Conservation (phyloP, 1,140 invertebrate genomes). For the Trichonephila clavata region DNA sequence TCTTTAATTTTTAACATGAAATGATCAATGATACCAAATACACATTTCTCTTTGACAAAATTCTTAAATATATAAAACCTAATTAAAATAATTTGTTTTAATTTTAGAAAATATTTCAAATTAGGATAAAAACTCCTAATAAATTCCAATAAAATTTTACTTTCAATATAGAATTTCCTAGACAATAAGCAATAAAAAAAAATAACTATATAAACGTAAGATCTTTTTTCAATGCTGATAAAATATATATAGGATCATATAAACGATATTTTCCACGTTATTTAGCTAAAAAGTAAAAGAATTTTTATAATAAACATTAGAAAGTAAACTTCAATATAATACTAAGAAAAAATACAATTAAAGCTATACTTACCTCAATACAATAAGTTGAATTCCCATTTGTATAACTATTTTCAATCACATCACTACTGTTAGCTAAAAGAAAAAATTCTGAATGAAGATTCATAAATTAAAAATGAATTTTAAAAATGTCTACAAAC, state of each 20-base stretch:
- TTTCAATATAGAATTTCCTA: too few species aligned
- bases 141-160: too few species aligned
- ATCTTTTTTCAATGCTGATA: background rate
- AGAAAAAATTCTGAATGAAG: background rate
- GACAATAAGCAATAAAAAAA: too few species aligned
- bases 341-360: background rate
- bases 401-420: conserved; percentile 16
- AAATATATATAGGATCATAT: background rate
- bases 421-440: conserved; percentile 48
- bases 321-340: background rate
- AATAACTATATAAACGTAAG: background rate
- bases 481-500: background rate
- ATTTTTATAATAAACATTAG: background rate
- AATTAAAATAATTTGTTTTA: too few species aligned
- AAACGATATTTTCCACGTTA: background rate
- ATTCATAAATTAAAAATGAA: background rate
- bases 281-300: background rate
- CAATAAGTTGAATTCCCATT: background rate
- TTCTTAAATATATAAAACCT: too few species aligned
- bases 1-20: too few species aligned
- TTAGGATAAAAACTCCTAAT: too few species aligned
- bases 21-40: too few species aligned
- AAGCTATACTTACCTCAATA: conserved; percentile 40
- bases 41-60: too few species aligned
- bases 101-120: too few species aligned